Base-by-base conservation (phyloP, 2,113 vertebrate genomes). In the Rhodinocichla rosea region DNA sequence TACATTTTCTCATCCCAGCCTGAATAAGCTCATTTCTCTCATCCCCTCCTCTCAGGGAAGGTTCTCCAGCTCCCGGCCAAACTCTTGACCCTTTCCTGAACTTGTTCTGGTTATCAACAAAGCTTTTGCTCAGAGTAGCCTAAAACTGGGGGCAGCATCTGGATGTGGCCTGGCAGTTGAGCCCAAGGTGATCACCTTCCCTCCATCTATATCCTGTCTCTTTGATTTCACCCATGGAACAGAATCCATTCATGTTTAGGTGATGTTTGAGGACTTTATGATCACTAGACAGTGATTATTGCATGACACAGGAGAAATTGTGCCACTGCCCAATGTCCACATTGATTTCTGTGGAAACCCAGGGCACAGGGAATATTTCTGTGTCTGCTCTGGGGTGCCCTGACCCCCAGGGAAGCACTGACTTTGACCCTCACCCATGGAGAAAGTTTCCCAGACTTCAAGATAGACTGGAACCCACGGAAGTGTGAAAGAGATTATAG, bases 201-300 rank as follows among this genome's bases (percentile, higher is more conserved):
- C 18, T 79, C 18, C 50, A 10, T 6, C 47, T 45, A 56, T 13
- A 6, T 3, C 16, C 52, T 79, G 12, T 30, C 22, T 13, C 15
- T 84, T 52, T 56, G 69, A 44, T 71, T 56, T 78, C 65, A 33
- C 44, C 6, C 17, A 0, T 8, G 10, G 23, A 33, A 35, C 4
- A 23, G 7, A 14, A 37, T 9, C 27, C 0, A 0, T 27, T 15
- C 22, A 33, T 13, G 44, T 73, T n/a, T 5, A 45, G 23, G 40
- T 63, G 15, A 16, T 17, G 7, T 17, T 44, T 50, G 26, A 32
- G n/a, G 35, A 17, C 17, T 59, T 67, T 9, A 9, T 15, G 7
- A 45, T 57, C 32, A n/a, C 30, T 37, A 64, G 50, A 4, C 26
- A 69, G 27, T 17, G 28, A n/a, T 30, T 50, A 65, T 24, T 67